phyloP scores from a whole-genome alignment of 2,888 invertebrate species.

The Eupelmus urozonus region DNA sequence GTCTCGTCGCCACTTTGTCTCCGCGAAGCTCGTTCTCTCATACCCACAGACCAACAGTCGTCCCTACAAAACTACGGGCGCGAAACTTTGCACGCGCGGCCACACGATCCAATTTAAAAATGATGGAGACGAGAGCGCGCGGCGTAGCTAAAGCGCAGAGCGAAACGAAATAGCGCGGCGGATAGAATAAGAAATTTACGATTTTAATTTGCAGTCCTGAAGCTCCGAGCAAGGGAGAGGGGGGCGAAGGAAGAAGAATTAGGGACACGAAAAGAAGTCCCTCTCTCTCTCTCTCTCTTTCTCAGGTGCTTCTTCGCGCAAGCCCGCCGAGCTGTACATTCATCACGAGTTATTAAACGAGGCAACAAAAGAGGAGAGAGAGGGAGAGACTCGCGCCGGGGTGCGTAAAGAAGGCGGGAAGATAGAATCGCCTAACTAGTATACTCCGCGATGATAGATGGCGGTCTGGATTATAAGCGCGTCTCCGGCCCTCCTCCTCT shows the following conservation, averaged over 20 bases:
- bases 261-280: not conserved
- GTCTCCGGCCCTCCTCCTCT: conserved; percentile 30
- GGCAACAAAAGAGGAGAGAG: conserved; percentile 69
- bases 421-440: conserved; percentile 76
- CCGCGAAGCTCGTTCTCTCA: not conserved
- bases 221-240: conserved; percentile 51
- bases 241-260: conserved; percentile 16
- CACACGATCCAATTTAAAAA: conserved; percentile 56
- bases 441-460: conserved; percentile 75
- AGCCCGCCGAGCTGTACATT: conserved; percentile 68
- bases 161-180: conserved; percentile 44
- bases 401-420: conserved; percentile 73
- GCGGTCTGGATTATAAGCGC: conserved; percentile 72
- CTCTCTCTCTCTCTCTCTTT: not conserved
- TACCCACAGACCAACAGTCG: too few relatives aligned
- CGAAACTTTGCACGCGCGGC: not conserved
- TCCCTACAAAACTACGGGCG: not conserved
- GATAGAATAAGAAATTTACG: conserved; percentile 63
- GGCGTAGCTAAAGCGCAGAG: conserved; percentile 47
- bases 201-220: conserved; percentile 67
- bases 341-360: conserved; percentile 77
- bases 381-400: conserved; percentile 60
- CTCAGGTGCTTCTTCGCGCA: conserved; percentile 25
- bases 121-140: conserved; percentile 42
- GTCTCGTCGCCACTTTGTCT: not conserved